Percentiles rank a stretch among this genome's conserved stretches.
Evolutionary conservation across 2,888 invertebrate species (phyloP).

Genomic region (Macrosiphum euphorbiae): DNA sequence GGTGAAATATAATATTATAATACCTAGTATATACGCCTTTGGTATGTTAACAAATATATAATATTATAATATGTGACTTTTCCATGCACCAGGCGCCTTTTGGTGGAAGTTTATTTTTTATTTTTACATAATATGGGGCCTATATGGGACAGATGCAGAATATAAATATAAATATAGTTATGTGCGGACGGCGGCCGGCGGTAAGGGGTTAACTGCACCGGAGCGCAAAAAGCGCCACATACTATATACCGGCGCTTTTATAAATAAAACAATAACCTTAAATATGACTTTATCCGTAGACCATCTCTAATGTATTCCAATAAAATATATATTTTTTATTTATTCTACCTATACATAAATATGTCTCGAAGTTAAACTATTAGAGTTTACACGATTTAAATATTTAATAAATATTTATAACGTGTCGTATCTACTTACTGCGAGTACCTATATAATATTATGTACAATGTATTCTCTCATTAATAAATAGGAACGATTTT

Average conservation of each 20-base stretch:
- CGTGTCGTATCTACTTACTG: not conserved
- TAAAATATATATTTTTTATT: not conserved
- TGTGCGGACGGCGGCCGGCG: not conserved
- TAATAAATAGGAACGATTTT: no score
- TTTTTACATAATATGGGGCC: not conserved
- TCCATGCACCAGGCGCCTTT: not conserved
- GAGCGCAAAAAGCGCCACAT: not conserved
- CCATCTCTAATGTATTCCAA: not conserved
- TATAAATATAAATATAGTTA: not conserved
- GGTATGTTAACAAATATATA: not conserved
- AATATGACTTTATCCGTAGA: not conserved
- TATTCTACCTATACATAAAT: not conserved
- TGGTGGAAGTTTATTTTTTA: not conserved
- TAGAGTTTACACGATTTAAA: not conserved
- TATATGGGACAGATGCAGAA: not conserved
- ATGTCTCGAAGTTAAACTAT: not conserved
- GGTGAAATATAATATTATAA: not conserved
- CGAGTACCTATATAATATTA: slow-evolving; percentile 22
- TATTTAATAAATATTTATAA: slow-evolving; percentile 8
- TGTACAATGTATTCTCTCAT: not conserved
- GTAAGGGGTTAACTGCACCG: not conserved
- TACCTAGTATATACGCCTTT: not conserved
- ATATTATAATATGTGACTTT: not conserved
- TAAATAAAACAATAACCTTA: slow-evolving; percentile 19
- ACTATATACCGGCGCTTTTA: not conserved